phyloP scores from a whole-genome alignment of 1,140 invertebrate genomes.

The Hyles euphorbiae region DNA sequence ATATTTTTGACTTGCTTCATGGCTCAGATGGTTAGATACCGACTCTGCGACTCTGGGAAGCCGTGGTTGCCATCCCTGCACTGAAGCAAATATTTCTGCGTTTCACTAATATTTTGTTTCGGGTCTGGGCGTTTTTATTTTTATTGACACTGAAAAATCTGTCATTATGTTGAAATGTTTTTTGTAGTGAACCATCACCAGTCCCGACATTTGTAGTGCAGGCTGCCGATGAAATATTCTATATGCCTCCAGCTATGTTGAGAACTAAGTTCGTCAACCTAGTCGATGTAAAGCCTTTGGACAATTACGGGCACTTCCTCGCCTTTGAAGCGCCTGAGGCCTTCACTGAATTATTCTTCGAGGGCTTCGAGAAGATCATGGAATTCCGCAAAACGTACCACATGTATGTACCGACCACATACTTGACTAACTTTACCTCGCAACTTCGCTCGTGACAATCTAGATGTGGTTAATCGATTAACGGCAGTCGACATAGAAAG shows the following conservation, averaged over 20 bases:
- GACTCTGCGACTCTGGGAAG: too few relatives aligned
- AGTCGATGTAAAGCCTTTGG: conserved; percentile 74
- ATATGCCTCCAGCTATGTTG: conserved; percentile 72
- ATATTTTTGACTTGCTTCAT: too few relatives aligned
- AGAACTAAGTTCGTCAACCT: conserved; percentile 75
- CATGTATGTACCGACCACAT: background rate
- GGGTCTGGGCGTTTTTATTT: too few relatives aligned
- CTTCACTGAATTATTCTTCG: conserved; percentile 38
- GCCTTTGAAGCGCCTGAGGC: conserved; percentile 83
- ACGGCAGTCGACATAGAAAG: too few relatives aligned
- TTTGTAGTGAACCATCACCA: conserved; percentile 53
- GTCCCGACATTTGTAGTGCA: conserved; percentile 77
- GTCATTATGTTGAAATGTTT: background rate
- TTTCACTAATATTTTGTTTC: too few relatives aligned
- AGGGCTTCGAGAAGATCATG: conserved; percentile 2
- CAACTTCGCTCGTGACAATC: too few relatives aligned
- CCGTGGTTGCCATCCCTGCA: too few relatives aligned
- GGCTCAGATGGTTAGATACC: too few relatives aligned
- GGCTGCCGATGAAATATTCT: conserved; percentile 77
- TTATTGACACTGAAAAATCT: too few relatives aligned
- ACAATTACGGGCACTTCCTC: conserved; percentile 85
- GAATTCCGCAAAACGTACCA: background rate
- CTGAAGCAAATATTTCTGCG: too few relatives aligned
- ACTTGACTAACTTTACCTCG: too few relatives aligned
- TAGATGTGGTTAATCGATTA: too few relatives aligned